Conservation (phyloP, 2,113 vertebrate species). For the Colius striatus region DNA sequence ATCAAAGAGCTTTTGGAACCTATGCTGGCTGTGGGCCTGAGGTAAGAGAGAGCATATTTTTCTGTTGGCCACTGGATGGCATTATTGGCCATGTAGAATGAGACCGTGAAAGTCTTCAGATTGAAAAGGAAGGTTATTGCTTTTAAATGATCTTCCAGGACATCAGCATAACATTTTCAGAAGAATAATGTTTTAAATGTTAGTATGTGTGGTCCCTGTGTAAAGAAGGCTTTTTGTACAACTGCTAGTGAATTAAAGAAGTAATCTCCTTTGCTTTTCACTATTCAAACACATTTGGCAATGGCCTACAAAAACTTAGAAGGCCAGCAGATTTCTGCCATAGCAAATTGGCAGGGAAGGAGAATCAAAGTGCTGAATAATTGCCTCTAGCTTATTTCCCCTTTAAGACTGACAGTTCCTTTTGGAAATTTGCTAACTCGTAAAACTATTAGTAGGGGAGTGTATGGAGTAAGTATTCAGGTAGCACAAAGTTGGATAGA, state of each 20-base stretch:
- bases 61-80: slow-evolving; percentile 3
- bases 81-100: not conserved
- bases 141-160: not conserved
- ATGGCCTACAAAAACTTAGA: not conserved
- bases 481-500: not conserved
- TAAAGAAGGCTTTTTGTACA: not conserved
- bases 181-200: not conserved
- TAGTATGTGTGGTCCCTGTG: not conserved
- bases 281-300: not conserved
- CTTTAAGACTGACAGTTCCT: not conserved
- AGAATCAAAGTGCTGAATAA: not conserved
- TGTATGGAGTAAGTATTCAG: not conserved
- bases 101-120: not conserved
- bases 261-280: not conserved
- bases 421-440: not conserved
- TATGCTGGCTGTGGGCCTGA: slow-evolving; percentile 97
- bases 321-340: not conserved
- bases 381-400: not conserved
- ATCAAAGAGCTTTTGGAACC: slow-evolving; percentile 98
- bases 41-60: slow-evolving; percentile 68
- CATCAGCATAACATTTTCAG: not conserved
- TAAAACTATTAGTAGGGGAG: not conserved
- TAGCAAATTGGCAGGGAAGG: not conserved
- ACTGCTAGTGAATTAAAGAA: not conserved
- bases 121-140: not conserved